These are phyloP conservation scores for Heteractis magnifica DNA, from an alignment of 92 coral and sea anemone species.

Conservation along the genomic window DNA sequence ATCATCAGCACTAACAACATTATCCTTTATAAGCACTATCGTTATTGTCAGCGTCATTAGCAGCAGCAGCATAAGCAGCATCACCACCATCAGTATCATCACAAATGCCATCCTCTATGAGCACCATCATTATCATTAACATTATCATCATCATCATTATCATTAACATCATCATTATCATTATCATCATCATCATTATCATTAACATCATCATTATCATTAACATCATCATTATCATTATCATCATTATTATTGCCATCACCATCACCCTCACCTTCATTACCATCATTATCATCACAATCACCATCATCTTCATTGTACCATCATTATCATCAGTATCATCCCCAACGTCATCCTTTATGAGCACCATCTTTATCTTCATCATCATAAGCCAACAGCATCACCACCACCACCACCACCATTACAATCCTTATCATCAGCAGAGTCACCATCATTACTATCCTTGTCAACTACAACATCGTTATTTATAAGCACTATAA, in stretches of 20 bases:
- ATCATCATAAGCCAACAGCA: not conserved
- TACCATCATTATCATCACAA: not conserved
- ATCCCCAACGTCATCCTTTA: not conserved
- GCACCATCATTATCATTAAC: not conserved
- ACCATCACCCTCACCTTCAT: not conserved
- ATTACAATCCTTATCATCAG: not conserved
- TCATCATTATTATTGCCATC: not conserved
- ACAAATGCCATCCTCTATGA: not conserved
- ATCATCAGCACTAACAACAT: too few relatives aligned
- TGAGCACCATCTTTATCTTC: not conserved
- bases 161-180: conserved; percentile 15
- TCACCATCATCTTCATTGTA: not conserved
- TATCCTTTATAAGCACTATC: not conserved
- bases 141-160: conserved; percentile 63
- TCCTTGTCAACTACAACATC: too few relatives aligned
- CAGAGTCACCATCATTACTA: not conserved
- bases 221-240: not conserved
- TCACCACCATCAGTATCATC: too few relatives aligned
- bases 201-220: too few relatives aligned
- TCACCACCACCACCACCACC: not conserved
- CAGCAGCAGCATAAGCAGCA: not conserved
- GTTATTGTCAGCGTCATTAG: not conserved
- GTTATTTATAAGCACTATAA: too few relatives aligned
- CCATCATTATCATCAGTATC: not conserved
- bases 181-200: conserved; percentile 48